Conservation (phyloP, 2,113 vertebrate species). For the Sus scrofa region T2T-Sscrofa CM000829.6:24841001-24841500, state of each 20-base stretch:
- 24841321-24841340: background rate
- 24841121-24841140: background rate
- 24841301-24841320: conserved; percentile 62
- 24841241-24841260: conserved; percentile 9
- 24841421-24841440: conserved; percentile 16
- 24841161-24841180: conserved; percentile 79
- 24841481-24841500: conserved; percentile 84
- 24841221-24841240: conserved; percentile 46
- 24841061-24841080: background rate
- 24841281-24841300: conserved; percentile 2
- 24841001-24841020: conserved; percentile 65
- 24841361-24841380: background rate
- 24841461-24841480: conserved; percentile 81
- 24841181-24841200: background rate
- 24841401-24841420: conserved; percentile 56
- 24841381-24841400: background rate
- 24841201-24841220: background rate
- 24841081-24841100: background rate
- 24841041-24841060: background rate
- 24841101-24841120: conserved; percentile 23
- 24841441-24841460: conserved; percentile 54
- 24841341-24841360: conserved; percentile 45
- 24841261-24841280: conserved; percentile 29
- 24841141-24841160: conserved; percentile 70
- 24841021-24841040: background rate